A percentile compares a stretch with the other conserved stretches of the same genome.
Evolutionary conservation across 2,888 invertebrate species (phyloP).

Genomic region (Brachyptera risi): DNA sequence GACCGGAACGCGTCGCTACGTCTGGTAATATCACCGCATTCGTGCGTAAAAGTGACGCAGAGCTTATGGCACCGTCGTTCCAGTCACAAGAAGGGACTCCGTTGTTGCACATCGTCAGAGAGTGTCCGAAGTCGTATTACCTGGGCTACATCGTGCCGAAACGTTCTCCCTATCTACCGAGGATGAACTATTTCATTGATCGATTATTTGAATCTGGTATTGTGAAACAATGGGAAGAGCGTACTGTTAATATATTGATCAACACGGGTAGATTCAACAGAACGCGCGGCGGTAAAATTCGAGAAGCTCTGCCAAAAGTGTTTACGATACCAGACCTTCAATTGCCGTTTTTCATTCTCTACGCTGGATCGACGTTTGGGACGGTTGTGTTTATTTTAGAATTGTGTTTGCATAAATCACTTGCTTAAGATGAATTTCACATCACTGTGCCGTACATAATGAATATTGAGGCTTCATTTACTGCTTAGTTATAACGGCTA

Average conservation of each 20-base stretch:
- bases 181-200: conserved; percentile 39
- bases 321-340: conserved; percentile 8
- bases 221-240: conserved; percentile 13
- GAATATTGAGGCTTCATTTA: no score
- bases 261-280: neutral
- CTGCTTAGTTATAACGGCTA: no score
- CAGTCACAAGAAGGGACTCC: conserved; percentile 38
- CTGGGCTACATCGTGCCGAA: conserved; percentile 47
- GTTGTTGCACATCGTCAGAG: conserved; percentile 45
- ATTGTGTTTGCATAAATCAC: no score
- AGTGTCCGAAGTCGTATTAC: conserved; percentile 47
- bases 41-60: conserved; percentile 2
- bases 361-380: neutral
- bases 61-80: neutral
- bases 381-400: conserved; percentile 3
- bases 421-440: no score
- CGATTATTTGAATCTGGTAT: conserved; percentile 18
- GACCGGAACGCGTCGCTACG: neutral
- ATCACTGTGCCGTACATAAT: no score
- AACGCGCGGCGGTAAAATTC: neutral
- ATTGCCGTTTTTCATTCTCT: conserved; percentile 15
- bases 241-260: neutral
- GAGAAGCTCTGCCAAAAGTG: neutral
- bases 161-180: conserved; percentile 44
- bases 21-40: conserved; percentile 8